Conservation (phyloP, 2,888 invertebrate species). For the Oscheius sp. region DNA sequence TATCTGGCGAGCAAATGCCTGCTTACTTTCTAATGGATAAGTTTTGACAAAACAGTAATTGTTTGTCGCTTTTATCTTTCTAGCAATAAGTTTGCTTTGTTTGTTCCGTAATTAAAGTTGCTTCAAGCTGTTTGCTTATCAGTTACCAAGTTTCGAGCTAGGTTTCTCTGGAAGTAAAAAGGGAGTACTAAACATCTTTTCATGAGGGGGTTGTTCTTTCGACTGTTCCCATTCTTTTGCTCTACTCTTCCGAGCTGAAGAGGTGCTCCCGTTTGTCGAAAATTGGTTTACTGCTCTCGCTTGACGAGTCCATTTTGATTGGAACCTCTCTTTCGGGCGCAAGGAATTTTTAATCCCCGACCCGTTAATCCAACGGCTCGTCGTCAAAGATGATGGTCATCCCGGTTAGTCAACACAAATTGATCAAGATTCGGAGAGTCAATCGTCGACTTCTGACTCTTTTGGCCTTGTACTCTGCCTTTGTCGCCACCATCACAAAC, state of each 20-base stretch:
- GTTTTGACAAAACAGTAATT: too few relatives aligned
- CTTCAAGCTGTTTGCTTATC: too few relatives aligned
- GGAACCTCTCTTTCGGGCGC: background rate
- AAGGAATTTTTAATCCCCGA: conserved; percentile 6
- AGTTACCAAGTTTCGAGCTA: too few relatives aligned
- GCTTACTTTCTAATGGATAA: too few relatives aligned
- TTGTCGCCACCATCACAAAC: conserved; percentile 57
- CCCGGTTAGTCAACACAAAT: conserved; percentile 69
- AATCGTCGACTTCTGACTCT: conserved; percentile 64
- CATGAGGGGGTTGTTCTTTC: too few relatives aligned
- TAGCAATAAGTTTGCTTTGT: too few relatives aligned
- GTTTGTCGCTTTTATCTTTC: too few relatives aligned
- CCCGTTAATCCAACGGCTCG: background rate
- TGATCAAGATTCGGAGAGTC: conserved; percentile 68
- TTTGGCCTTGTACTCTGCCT: conserved; percentile 60
- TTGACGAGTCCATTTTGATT: conserved; percentile 35
- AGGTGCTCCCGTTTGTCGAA: background rate
- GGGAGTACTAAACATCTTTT: too few relatives aligned
- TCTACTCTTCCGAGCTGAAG: background rate
- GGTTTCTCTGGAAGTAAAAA: too few relatives aligned
- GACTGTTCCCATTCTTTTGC: background rate
- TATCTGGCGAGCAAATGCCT: too few relatives aligned
- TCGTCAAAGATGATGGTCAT: conserved; percentile 64
- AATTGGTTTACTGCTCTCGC: conserved; percentile 32
- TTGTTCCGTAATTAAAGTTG: too few relatives aligned